A percentile compares a stretch with the other conserved stretches of the same genome.
These are phyloP conservation scores for Acleris emargana DNA, from an alignment of 2,888 invertebrate genomes.

Conservation along the genomic window DNA sequence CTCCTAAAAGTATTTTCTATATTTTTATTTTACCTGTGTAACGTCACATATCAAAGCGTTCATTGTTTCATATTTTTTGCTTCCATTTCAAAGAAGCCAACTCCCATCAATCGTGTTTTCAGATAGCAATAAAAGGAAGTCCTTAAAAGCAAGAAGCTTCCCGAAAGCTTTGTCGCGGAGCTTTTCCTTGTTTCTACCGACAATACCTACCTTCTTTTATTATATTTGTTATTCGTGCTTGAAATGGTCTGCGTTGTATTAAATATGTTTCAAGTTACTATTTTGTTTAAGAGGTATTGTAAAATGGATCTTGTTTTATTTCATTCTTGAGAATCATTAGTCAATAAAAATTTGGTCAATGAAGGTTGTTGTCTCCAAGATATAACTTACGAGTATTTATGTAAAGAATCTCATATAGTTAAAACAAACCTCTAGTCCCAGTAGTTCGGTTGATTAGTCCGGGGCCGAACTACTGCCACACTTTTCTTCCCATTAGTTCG, in stretches of 20 bases:
- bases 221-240: background rate
- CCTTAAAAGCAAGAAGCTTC: conserved; percentile 29
- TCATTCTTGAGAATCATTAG: too few relatives aligned
- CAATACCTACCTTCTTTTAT: conserved; percentile 7
- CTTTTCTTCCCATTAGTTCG: too few relatives aligned
- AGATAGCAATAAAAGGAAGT: conserved; percentile 29
- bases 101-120: conserved; percentile 19
- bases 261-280: background rate
- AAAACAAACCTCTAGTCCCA: too few relatives aligned
- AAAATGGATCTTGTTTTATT: too few relatives aligned
- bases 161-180: conserved; percentile 14
- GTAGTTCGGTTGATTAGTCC: too few relatives aligned
- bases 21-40: background rate
- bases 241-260: background rate
- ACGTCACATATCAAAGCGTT: conserved; percentile 6
- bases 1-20: background rate
- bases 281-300: background rate
- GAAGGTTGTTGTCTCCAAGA: too few relatives aligned
- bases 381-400: too few relatives aligned
- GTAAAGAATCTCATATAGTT: too few relatives aligned
- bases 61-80: conserved; percentile 10
- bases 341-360: too few relatives aligned
- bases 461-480: too few relatives aligned
- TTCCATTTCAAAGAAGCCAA: conserved; percentile 2
- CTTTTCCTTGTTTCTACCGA: conserved; percentile 23